These are phyloP conservation scores for Scaptomyza cyrtandrae DNA, from an alignment of 2,888 invertebrate species.

Conservation along the genomic window DNA sequence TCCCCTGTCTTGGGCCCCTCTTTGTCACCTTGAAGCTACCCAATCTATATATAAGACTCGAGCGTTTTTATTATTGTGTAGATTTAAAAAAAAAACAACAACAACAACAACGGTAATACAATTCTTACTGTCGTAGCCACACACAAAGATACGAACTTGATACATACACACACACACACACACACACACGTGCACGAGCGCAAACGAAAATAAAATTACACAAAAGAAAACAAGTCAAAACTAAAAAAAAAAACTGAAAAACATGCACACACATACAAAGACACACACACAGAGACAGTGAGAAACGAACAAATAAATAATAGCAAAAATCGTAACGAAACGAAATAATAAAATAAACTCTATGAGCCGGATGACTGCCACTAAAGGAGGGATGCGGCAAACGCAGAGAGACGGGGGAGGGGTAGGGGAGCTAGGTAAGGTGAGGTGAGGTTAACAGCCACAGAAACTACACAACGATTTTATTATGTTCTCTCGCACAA, in stretches of 20 bases:
- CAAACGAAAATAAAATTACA: constrained; percentile 75
- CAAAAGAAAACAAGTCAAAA: constrained; percentile 78
- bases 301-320: constrained; percentile 73
- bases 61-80: constrained; percentile 70
- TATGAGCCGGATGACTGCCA: constrained; percentile 67
- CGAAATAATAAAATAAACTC: constrained; percentile 77
- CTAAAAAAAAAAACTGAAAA: constrained; percentile 69
- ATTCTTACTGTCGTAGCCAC: constrained; percentile 75
- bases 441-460: constrained; percentile 63
- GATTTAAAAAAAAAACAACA: constrained; percentile 66
- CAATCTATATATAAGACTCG: constrained; percentile 59
- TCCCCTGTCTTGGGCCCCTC: constrained; percentile 4
- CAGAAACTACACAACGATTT: constrained; percentile 66
- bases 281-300: constrained; percentile 36
- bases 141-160: constrained; percentile 75
- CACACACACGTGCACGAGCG: constrained; percentile 16
- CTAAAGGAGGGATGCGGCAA: constrained; percentile 23
- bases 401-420: not conserved
- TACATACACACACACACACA: constrained; percentile 48
- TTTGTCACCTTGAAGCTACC: constrained; percentile 43
- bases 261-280: constrained; percentile 53
- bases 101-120: constrained; percentile 67
- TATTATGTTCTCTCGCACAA: constrained; percentile 61
- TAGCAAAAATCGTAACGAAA: constrained; percentile 80
- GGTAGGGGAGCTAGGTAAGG: constrained; percentile 24